Conservation (phyloP, 1,140 invertebrate species). For the Meteorus sp. region DNA sequence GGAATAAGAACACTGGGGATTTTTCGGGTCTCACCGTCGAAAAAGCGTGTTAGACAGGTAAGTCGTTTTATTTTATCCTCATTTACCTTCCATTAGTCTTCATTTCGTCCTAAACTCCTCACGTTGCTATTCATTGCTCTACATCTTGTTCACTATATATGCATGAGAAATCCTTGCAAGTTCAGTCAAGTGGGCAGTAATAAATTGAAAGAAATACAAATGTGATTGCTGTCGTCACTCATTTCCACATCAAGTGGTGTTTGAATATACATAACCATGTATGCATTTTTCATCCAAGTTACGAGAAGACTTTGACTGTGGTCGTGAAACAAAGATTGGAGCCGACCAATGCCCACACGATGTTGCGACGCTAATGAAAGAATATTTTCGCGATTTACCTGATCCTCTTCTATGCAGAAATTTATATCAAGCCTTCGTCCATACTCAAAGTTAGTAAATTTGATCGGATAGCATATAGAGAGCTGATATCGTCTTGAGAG, state of each 20-base stretch:
- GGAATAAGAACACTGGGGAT: constrained; percentile 84
- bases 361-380: constrained; percentile 89
- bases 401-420: constrained; percentile 88
- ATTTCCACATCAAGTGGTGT: constrained; percentile 11
- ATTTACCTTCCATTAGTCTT: not conserved
- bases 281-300: constrained; percentile 72
- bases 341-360: constrained; percentile 87
- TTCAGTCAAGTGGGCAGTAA: no score
- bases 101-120: not conserved
- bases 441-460: constrained; percentile 80
- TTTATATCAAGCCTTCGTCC: constrained; percentile 85
- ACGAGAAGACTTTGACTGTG: constrained; percentile 87
- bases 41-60: constrained; percentile 89
- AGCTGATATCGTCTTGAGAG: not conserved
- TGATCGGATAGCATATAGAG: not conserved
- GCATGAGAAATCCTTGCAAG: no score
- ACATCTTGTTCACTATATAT: no score
- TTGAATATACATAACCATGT: not conserved
- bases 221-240: not conserved
- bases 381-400: constrained; percentile 90
- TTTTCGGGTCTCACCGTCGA: constrained; percentile 87
- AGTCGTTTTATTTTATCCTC: constrained; percentile 25
- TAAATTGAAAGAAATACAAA: not conserved
- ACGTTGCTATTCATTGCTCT: constrained; percentile 6
- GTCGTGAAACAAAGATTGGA: constrained; percentile 75